Percentiles rank a stretch among this genome's conserved stretches.
These are phyloP conservation scores for Capricornis sumatraensis DNA, from an alignment of 2,113 vertebrate species.

Conservation along the genomic window DNA sequence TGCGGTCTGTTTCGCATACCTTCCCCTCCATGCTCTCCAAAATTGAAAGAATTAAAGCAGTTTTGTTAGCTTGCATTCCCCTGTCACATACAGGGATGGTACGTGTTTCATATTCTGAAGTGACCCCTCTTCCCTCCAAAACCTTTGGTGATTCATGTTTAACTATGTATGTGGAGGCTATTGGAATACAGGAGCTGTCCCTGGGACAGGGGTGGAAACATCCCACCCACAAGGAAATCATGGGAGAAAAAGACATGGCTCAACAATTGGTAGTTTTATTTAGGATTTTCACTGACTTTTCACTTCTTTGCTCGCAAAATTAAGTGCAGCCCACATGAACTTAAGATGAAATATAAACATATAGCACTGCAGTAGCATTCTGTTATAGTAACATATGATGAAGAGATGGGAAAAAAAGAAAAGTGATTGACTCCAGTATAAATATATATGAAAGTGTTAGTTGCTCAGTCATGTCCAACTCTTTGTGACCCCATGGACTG, in stretches of 20 bases:
- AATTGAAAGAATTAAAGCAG: not conserved
- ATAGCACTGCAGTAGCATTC: not conserved
- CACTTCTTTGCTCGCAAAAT: not conserved
- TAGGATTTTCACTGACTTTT: not conserved
- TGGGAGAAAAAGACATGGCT: not conserved
- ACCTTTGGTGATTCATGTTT: not conserved
- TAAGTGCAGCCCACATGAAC: not conserved
- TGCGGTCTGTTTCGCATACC: rapidly evolving
- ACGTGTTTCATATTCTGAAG: not conserved
- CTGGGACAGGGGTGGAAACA: not conserved
- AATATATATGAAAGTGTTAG: not conserved
- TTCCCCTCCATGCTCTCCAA: not conserved
- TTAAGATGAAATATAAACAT: conserved; percentile 15
- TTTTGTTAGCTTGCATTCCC: not conserved
- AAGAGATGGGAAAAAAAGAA: not conserved
- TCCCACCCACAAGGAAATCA: not conserved
- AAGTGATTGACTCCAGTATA: not conserved
- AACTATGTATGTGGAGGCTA: not conserved
- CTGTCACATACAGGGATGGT: not conserved
- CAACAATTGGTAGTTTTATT: not conserved
- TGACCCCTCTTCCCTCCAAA: not conserved
- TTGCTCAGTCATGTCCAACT: not conserved
- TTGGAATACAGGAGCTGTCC: not conserved
- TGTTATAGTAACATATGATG: not conserved
- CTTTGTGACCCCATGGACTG: not conserved